Evolutionary conservation across 2,888 invertebrate species (phyloP), one percentile per base, ranked within the genome.

Genomic region (Cosmia trapezina): DNA sequence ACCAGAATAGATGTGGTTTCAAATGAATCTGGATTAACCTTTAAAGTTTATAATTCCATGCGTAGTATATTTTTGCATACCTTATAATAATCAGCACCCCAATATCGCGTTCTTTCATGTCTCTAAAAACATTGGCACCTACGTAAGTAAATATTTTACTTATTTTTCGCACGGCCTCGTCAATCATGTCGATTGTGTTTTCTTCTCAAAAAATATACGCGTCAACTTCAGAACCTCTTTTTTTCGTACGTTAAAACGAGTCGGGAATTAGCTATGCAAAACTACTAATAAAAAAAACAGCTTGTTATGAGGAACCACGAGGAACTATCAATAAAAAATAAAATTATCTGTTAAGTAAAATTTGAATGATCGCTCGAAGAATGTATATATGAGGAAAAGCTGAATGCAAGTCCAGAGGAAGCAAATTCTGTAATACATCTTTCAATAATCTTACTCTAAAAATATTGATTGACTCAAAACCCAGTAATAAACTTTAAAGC

Each of bases 401-500:
- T 5, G 17, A 65, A 43, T 1, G 17, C 43, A 60, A 54, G 54
- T 64, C 22, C 28, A 43, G 3, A 43, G 2, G 19, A 9, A 43
- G 5, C 7, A 47, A n/a, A 12, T 9, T 11, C 0, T 33, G 0
- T 5, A 67, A 49, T 37, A 37, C 14, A 17, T 6, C 28, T 66
- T 57, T 7, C 9, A 22, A 62, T 49, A 1, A 14, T n/a, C 28
- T 41, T 17, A 22, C 7, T 14, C 43, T 14, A 11, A 67, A 41
- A 12, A 22, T 2, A 7, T 19, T 11, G 8, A 60, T 43, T 37
- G 2, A 63, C 54, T 41, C 1, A 17, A 33, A 33, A 33, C n/a
- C 2, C 17, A 53, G 45, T 41, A n/a, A 61, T 59, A 66, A 78
- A 70, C 54, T 70, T 63, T 45, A 65, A 65, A n/a, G n/a, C n/a